Percentiles rank a stretch among this genome's conserved stretches.
Conservation (phyloP, 1,140 invertebrate genomes). For the Tachypleus tridentatus region DNA sequence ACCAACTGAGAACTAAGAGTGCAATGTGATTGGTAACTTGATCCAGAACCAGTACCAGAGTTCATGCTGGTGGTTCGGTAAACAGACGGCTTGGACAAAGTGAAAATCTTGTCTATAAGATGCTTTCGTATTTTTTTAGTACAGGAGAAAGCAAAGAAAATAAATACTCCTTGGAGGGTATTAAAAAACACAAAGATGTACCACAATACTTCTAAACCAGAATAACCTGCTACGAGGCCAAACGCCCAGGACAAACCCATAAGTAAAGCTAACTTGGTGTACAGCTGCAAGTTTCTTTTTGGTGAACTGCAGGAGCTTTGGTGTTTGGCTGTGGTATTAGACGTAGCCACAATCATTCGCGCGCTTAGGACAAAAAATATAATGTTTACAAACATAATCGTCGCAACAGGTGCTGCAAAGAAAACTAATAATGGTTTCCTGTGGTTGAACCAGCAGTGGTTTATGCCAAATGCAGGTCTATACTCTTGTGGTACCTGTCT, state of each 20-base stretch:
- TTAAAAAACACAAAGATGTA: slow-evolving; percentile 44
- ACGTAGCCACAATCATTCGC: slow-evolving; percentile 37
- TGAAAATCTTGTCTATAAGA: slow-evolving; percentile 1
- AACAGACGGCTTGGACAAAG: neutral
- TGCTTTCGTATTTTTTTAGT: slow-evolving; percentile 11
- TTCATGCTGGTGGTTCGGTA: neutral
- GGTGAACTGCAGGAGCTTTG: slow-evolving; percentile 18
- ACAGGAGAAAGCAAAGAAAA: slow-evolving; percentile 45
- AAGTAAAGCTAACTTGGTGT: slow-evolving; percentile 39
- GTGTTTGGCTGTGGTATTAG: slow-evolving; percentile 23
- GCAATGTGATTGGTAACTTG: too few relatives aligned
- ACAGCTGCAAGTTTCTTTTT: slow-evolving; percentile 41
- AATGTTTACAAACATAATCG: slow-evolving; percentile 39
- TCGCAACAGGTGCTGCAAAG: slow-evolving; percentile 40
- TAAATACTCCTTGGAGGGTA: slow-evolving; percentile 45
- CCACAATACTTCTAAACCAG: slow-evolving; percentile 27
- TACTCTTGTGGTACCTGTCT: slow-evolving; percentile 29
- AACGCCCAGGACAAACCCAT: slow-evolving; percentile 42
- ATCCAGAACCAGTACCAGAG: neutral
- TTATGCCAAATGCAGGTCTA: slow-evolving; percentile 37
- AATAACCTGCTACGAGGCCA: slow-evolving; percentile 36
- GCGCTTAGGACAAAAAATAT: slow-evolving; percentile 40
- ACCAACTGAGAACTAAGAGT: too few relatives aligned
- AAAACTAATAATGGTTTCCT: slow-evolving; percentile 40
- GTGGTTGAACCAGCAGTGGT: slow-evolving; percentile 43